These are phyloP conservation scores for Andrena dorsata DNA, from an alignment of 2,888 invertebrate species.

Conservation along the genomic window DNA sequence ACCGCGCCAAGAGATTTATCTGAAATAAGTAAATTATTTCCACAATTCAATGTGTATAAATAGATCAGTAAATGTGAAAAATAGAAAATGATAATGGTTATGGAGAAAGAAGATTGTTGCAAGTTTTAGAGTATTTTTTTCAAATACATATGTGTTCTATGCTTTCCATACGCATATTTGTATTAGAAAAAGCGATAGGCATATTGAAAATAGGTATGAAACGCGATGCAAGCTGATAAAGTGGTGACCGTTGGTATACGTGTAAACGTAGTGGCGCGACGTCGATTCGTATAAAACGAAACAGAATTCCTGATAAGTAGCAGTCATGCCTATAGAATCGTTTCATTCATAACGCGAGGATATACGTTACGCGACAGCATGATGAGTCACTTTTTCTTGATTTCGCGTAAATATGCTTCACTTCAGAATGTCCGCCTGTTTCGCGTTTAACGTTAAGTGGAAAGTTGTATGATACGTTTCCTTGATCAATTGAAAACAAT, in stretches of 20 bases:
- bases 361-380: slow-evolving; percentile 38
- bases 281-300: slow-evolving; percentile 34
- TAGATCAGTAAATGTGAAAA: no score
- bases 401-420: slow-evolving; percentile 35
- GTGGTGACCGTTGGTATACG: slow-evolving; percentile 6
- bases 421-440: background rate
- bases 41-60: no score
- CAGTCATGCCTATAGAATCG: slow-evolving; percentile 37
- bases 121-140: no score
- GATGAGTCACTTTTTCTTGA: slow-evolving; percentile 53
- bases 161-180: background rate
- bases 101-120: no score
- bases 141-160: no score
- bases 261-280: background rate
- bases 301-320: slow-evolving; percentile 44
- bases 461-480: slow-evolving; percentile 4
- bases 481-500: background rate
- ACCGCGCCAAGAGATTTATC: no score
- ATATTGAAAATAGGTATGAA: background rate
- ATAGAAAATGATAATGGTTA: no score
- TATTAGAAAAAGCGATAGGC: background rate
- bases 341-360: slow-evolving; percentile 58
- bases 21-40: no score
- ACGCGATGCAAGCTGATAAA: slow-evolving; percentile 5
- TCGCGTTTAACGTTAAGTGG: slow-evolving; percentile 4